Evolutionary conservation across 2,888 invertebrate genomes (phyloP).

Genomic region (Scaptomyza cyrtandrae): DNA sequence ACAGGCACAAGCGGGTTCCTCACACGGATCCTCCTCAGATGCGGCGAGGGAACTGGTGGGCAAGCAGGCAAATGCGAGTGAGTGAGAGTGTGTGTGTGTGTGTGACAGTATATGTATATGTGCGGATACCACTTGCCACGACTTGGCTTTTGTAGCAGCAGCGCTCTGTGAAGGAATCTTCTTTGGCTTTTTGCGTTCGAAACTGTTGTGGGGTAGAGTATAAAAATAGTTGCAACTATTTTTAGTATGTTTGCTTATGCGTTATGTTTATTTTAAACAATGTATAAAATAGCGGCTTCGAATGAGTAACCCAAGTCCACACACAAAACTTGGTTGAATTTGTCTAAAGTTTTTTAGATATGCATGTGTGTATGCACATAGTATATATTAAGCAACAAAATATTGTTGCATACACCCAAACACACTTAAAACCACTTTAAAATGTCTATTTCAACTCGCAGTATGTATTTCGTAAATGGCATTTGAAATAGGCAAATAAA

Average conservation of each 20-base stretch:
- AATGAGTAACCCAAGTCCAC: constrained; percentile 11
- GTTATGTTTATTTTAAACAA: constrained; percentile 30
- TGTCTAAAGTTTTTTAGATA: constrained; percentile 3
- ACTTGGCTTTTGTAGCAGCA: constrained; percentile 57
- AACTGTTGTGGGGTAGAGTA: constrained; percentile 55
- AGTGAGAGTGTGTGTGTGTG: constrained; percentile 24
- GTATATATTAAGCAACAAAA: constrained; percentile 18
- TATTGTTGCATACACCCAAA: constrained; percentile 44
- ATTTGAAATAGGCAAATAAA: constrained; percentile 30
- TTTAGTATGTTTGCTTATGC: constrained; percentile 55
- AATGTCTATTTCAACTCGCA: neutral
- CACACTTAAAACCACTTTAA: constrained; percentile 17
- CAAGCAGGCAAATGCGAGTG: constrained; percentile 7
- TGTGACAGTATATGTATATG: constrained; percentile 44
- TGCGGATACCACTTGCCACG: constrained; percentile 74
- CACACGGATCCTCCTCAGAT: constrained; percentile 27
- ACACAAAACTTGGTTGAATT: constrained; percentile 12
- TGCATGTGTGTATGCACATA: neutral
- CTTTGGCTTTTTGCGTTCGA: constrained; percentile 58
- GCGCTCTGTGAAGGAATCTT: constrained; percentile 58
- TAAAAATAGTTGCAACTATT: constrained; percentile 73
- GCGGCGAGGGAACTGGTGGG: constrained; percentile 41
- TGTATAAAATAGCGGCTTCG: constrained; percentile 9
- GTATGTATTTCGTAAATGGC: constrained; percentile 3
- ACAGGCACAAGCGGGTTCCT: constrained; percentile 42